phyloP scores from a whole-genome alignment of 2,797 vertebrate species.

The Alcedo quadribrachys region DNA sequence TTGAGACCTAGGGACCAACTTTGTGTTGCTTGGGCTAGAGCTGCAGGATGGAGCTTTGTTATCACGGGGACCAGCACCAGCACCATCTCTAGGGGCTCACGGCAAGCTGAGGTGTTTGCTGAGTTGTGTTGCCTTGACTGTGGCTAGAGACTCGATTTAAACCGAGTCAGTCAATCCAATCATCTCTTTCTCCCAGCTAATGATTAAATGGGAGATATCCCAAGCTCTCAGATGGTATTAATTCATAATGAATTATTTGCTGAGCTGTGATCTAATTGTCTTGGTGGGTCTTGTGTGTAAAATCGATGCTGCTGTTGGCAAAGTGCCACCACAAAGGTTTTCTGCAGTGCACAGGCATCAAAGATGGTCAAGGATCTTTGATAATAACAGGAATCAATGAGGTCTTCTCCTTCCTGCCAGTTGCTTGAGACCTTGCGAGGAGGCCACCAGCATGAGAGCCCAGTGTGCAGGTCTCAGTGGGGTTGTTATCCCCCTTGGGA shows the following conservation, averaged over 20 bases:
- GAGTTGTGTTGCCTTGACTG: not conserved
- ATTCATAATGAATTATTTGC: slow-evolving; percentile 14
- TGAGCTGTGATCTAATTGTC: slow-evolving; percentile 16
- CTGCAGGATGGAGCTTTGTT: not conserved
- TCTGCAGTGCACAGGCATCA: not conserved
- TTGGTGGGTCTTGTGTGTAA: not conserved
- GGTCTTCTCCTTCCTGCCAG: not conserved
- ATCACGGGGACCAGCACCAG: no score
- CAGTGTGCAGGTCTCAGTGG: accelerated
- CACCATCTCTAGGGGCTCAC: not conserved
- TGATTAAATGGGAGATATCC: slow-evolving; percentile 8
- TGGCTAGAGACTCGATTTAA: not conserved
- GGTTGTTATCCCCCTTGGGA: not conserved
- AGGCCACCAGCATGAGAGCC: accelerated
- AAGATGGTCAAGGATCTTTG: not conserved
- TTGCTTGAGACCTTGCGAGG: accelerated
- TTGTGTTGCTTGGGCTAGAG: not conserved
- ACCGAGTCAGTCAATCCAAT: not conserved
- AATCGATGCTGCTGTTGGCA: slow-evolving; percentile 1
- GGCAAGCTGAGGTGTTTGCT: accelerated
- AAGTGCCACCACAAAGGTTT: not conserved
- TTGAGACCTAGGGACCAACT: not conserved
- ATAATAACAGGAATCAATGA: not conserved
- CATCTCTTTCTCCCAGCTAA: not conserved
- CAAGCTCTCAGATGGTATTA: not conserved